Conservation (phyloP, 92 coral and sea anemone genomes). For the Pocillopora meandrina region DNA sequence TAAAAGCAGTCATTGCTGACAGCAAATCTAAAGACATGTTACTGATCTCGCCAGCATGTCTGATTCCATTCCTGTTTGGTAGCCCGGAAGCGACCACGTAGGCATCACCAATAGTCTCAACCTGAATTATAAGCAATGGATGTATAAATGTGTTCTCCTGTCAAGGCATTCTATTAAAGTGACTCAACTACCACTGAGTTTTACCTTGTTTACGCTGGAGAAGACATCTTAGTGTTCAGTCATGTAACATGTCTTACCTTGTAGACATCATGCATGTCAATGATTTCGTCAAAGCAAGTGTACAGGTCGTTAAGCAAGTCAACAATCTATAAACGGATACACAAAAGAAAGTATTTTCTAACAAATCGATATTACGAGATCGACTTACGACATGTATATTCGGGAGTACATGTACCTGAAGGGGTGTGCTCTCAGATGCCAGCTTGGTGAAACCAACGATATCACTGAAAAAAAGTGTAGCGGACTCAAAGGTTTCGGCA, state of each 20-base stretch:
- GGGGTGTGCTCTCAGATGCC: constrained; percentile 78
- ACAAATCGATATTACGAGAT: not conserved
- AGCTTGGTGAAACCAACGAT: constrained; percentile 84
- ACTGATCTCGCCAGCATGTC: constrained; percentile 82
- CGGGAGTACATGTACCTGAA: constrained; percentile 59
- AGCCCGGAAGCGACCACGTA: constrained; percentile 87
- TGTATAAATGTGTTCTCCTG: not conserved
- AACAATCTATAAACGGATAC: constrained; percentile 64
- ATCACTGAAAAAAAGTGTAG: constrained; percentile 87
- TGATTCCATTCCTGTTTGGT: constrained; percentile 79
- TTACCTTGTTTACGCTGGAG: too few species aligned
- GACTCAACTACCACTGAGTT: too few species aligned
- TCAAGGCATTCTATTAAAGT: too few species aligned
- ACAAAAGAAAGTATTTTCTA: not conserved
- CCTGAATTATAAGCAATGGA: constrained; percentile 39
- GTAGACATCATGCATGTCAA: constrained; percentile 86
- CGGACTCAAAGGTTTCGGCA: constrained; percentile 80
- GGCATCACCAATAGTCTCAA: constrained; percentile 85
- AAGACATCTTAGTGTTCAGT: not conserved
- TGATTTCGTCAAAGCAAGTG: constrained; percentile 83
- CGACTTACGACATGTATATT: not conserved
- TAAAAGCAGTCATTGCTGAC: constrained; percentile 75
- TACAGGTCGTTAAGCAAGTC: constrained; percentile 82
- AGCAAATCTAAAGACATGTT: constrained; percentile 82
- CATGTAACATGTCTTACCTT: constrained; percentile 48